Base-by-base conservation (phyloP, 53 echinoderm and acorn worm genomes). In the Paelopatides confundens region DNA sequence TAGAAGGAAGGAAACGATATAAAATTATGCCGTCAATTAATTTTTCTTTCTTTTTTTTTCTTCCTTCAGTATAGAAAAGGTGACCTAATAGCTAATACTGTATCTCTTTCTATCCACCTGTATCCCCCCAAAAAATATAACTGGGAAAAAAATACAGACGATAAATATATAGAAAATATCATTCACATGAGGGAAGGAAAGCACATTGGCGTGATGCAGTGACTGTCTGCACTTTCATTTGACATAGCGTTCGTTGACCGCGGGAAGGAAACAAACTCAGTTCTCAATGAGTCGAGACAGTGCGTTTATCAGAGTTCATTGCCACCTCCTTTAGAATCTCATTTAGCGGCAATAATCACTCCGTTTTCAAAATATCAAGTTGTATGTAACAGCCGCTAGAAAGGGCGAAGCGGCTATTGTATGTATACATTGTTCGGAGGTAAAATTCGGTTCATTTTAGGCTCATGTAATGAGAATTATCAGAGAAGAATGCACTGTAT, bases 231-330 rank as follows among this genome's bases (percentile, higher is more conserved):
- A 71, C 71, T 71, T 71, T 71, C 43, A 11, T 26, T 37, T 71
- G 71, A 71, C 71, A 40, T 46, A 38, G 39, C 71, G 71, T 71
- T 71, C 71, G 71, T 71, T 71, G 71, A 71, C 71, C 71, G 71
- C 40, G 71, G 39, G 40, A 39, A 71, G 71, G 46, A 46, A 46
- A 32, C 12, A 26, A n/a, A 71, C 34, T 46, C 71, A 71, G 21
- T 46, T 23, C 58, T 5, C 58, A 54, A 48, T 23, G 18, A 39
- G 71, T 46, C 39, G 71, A 10, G 71, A 71, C 71, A 33, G 71
- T 40, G 71, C 3, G 46, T 36, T 71, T 37, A 24, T 26, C 26
- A 71, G 71, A 71, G 71, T 71, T 71, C 71, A 71, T 71, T 71
- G 71, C 71, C 71, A 71, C 46, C 39, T 71, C 71, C 38, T 39